phyloP scores from a whole-genome alignment of 2,888 invertebrate species.

The Troides aeacus region DNA sequence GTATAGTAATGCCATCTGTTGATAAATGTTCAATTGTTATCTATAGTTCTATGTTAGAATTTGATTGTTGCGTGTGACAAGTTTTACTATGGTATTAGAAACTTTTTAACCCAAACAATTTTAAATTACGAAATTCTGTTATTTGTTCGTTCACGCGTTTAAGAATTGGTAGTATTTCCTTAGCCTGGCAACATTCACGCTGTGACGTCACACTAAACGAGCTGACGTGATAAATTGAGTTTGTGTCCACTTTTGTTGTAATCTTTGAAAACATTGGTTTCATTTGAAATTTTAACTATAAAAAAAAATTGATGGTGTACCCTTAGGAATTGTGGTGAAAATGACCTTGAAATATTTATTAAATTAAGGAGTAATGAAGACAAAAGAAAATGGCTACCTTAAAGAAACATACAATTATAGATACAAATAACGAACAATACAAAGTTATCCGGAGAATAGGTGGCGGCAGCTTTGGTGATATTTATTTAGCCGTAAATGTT shows the following conservation, averaged over 20 bases:
- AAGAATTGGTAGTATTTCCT: not conserved
- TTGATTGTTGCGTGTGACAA: too few relatives aligned
- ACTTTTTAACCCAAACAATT: not conserved
- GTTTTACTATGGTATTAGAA: too few relatives aligned
- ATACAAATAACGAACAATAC: conserved; percentile 86
- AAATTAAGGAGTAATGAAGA: conserved; percentile 72
- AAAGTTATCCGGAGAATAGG: conserved; percentile 98
- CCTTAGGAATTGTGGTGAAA: conserved; percentile 42
- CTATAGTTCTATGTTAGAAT: too few relatives aligned
- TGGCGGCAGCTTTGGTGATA: conserved; percentile 99
- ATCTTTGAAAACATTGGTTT: conserved; percentile 57
- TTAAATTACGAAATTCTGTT: not conserved
- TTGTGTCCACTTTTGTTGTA: conserved; percentile 61
- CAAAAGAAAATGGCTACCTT: conserved; percentile 76
- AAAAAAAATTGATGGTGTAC: conserved; percentile 59
- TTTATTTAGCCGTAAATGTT: conserved; percentile 96
- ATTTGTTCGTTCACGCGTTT: not conserved
- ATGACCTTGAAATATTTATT: conserved; percentile 64
- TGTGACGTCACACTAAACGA: conserved; percentile 73
- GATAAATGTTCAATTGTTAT: too few relatives aligned
- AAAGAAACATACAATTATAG: conserved; percentile 78
- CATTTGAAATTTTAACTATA: conserved; percentile 41
- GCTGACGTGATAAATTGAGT: conserved; percentile 70
- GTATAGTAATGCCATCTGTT: too few relatives aligned
- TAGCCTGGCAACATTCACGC: conserved; percentile 61